Conservation (phyloP, 2,797 vertebrate species). For the Remorina albescens region DNA sequence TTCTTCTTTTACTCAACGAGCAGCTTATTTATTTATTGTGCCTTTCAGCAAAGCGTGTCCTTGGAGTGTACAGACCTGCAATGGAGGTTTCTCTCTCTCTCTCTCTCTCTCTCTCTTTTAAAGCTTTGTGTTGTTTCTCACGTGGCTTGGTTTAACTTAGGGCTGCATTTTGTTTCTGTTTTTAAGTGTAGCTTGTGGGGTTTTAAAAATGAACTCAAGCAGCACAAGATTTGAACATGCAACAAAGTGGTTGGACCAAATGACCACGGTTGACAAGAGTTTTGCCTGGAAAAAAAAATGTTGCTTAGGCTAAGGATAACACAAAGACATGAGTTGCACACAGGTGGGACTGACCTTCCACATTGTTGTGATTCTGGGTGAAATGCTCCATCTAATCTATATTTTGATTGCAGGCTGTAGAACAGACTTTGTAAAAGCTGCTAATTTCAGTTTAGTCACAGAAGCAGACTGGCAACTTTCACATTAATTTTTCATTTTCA, state of each 20-base stretch:
- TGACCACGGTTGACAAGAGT: neutral
- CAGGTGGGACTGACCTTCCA: conserved; percentile 4
- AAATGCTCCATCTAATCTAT: neutral
- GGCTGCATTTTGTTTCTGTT: conserved; percentile 26
- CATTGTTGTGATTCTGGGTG: neutral
- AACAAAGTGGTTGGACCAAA: neutral
- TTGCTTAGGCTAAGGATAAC: neutral
- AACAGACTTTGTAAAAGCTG: neutral
- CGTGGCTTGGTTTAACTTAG: conserved; percentile 30
- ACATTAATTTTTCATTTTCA: neutral
- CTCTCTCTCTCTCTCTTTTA: too few species aligned
- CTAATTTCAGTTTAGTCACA: neutral
- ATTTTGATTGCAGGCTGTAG: neutral
- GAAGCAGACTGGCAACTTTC: neutral
- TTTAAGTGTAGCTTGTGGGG: neutral
- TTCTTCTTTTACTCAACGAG: neutral
- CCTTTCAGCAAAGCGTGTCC: neutral
- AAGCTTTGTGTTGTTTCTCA: neutral
- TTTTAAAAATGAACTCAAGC: conserved; percentile 3
- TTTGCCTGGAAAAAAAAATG: neutral
- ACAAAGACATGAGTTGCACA: neutral
- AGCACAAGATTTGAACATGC: neutral
- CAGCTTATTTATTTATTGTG: neutral
- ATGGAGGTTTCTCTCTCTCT: neutral
- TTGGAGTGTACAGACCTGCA: neutral